Evolutionary conservation across 2,888 invertebrate species (phyloP).

Genomic region (Macaria notata): DNA sequence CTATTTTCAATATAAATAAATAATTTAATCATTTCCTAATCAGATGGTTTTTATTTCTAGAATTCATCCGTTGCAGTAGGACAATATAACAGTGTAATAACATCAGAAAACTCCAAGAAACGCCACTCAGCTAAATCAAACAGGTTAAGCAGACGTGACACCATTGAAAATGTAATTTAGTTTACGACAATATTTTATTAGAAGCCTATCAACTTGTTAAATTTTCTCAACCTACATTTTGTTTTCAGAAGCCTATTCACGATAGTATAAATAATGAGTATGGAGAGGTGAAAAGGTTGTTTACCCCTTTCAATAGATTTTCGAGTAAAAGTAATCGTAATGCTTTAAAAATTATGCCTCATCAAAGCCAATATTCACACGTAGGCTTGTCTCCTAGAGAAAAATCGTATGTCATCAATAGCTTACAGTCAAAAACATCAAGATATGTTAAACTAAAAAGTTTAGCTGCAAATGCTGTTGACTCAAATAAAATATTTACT

Average conservation of each 20-base stretch:
- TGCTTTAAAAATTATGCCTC: constrained; percentile 28
- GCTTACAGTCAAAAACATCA: constrained; percentile 53
- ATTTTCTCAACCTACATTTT: not conserved
- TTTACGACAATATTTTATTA: too few relatives aligned
- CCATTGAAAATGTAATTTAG: too few relatives aligned
- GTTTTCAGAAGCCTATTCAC: constrained; percentile 18
- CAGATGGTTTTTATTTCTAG: too few relatives aligned
- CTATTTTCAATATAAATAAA: too few relatives aligned
- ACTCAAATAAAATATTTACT: constrained; percentile 78
- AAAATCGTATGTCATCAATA: constrained; percentile 59
- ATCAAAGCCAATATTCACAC: constrained; percentile 34
- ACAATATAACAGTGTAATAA: too few relatives aligned
- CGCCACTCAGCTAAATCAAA: too few relatives aligned
- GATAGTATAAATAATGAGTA: constrained; percentile 30
- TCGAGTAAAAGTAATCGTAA: constrained; percentile 27
- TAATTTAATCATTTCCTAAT: too few relatives aligned
- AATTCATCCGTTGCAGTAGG: not conserved
- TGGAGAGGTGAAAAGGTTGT: constrained; percentile 40
- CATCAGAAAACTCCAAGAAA: too few relatives aligned
- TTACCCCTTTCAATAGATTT: constrained; percentile 46
- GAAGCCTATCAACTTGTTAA: too few relatives aligned
- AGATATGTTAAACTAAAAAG: constrained; percentile 63
- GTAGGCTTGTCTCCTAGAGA: constrained; percentile 64
- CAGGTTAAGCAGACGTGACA: too few relatives aligned
- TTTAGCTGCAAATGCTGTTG: constrained; percentile 73